Base-by-base conservation (phyloP, 2,113 vertebrate species). In the Mohoua ochrocephala region DNA sequence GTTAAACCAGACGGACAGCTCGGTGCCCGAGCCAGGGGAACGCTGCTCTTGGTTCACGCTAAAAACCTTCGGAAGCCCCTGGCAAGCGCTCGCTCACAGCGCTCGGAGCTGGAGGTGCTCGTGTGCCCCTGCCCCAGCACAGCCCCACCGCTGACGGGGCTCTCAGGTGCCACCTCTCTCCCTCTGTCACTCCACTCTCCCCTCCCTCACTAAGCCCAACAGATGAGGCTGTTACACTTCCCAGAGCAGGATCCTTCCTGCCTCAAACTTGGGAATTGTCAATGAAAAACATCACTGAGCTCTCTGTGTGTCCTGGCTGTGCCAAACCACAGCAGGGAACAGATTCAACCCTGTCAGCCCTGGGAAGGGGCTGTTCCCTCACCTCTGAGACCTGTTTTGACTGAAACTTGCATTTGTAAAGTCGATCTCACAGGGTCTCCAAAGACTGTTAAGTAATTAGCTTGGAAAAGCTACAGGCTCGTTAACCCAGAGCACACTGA, bases 81-180 rank as follows among this genome's bases (percentile, higher is more conserved):
- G 67, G 44, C 7, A 56, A 52, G 35, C 54, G 1, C 30, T 30
- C 4, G 31, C 24, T 53, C 15, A 2, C 6, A 15, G 11, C 16
- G 13, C 3, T n/a, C 44, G 13, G n/a, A 22, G 5, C 6, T 1
- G 3, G 10, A 20, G 57, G 13, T 1, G 61, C 54, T 57, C 1
- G 13, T 7, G 23, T 8, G n/a, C 6, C 10, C 7, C 49, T 15
- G 37, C 30, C 16, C 5, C n/a, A 6, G 56, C 39, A 27, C 39
- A 18, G 10, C 7, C 17, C 20, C 33, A 5, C 4, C 35, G 14
- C 2, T 2, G 3, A 5, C n/a, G 8, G 11, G 26, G 21, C 15
- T 1, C 22, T 23, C 71, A 22, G 4, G 3, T 6, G 6, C 30
- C 50, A 5, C 5, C 54, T n/a, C 13, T 16, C 15, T n/a, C 17